Evolutionary conservation across 2,888 invertebrate genomes (phyloP), one percentile per base, ranked within the genome.

Genomic region (Spilarctia lutea): DNA sequence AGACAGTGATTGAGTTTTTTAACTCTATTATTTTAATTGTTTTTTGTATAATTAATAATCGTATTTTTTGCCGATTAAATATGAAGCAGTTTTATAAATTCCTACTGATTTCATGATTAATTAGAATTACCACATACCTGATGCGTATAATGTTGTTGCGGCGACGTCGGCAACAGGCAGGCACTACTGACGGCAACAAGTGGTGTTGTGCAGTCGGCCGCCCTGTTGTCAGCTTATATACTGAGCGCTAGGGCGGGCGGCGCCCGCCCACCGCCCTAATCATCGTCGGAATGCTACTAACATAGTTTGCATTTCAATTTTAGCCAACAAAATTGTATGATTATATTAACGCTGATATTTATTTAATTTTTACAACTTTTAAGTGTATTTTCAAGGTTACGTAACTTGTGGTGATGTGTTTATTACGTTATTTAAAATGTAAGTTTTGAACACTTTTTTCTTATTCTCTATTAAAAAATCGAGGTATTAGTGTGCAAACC

Each of bases 291-390:
- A 89, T 88, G 87, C 89, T 85, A 87, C 90, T 94, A 94, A 94
- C 91, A 91, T 91, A 91, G 91, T 94, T 94, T 93, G 91, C 91
- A 93, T 92, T 94, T 88, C 90, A 92, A 94, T 94, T 92, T 92
- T 81, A 87, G 87, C 86, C 89, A 92, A 91, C 89, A 89, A 90
- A 91, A 91, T 91, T 91, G 75, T 82, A 68, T 78, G 77, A 82
- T 81, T 68, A 73, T 74, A 76, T 81, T 79, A 86, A 83, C 81
- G 83, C 79, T 78, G 77, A 80, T 81, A 76, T 76, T 74, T 78
- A 75, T 80, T 82, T 75, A 70, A 71, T 71, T 73, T 71, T 77
- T 60, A 6, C 72, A 60, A 30, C n/a, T 74, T 76, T 69, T 42
- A 63, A 70, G 35, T 65, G 69, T 35, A 63, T 45, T 42, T 35